Evolutionary conservation across 64 coral and sea anemone genomes (phyloP).

Genomic region (Stichodactyla mertensii): DNA sequence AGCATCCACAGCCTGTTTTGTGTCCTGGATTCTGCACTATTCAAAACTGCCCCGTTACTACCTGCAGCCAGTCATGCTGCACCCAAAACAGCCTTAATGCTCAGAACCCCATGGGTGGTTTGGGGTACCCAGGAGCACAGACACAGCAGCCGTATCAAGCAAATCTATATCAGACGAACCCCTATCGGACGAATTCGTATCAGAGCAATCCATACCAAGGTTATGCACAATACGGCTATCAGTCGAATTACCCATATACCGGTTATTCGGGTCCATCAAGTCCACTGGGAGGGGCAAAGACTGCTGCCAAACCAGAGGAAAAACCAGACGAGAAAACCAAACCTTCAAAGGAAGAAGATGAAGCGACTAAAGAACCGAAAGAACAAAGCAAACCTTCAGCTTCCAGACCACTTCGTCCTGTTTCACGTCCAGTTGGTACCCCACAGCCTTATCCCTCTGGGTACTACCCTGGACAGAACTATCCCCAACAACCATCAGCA

Average conservation of each 20-base stretch:
- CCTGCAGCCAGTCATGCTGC: conserved; percentile 73
- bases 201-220: not conserved
- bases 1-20: conserved; percentile 11
- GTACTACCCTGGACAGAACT: not conserved
- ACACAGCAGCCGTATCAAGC: not conserved
- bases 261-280: not conserved
- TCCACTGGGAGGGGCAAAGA: not conserved
- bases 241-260: not conserved
- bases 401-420: not conserved
- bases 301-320: not conserved
- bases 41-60: conserved; percentile 41
- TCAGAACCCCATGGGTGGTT: not conserved
- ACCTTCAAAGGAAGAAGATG: not conserved
- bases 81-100: conserved; percentile 1
- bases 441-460: not conserved
- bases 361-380: not conserved
- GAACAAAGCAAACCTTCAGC: not conserved
- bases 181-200: not conserved
- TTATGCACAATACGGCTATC: not conserved
- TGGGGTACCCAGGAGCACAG: not conserved
- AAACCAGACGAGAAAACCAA: not conserved
- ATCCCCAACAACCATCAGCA: not conserved
- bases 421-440: not conserved
- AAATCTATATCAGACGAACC: not conserved
- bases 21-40: conserved; percentile 60